Evolutionary conservation across 2,113 vertebrate genomes (phyloP).

Genomic region (Amblyopsis rosae): DNA sequence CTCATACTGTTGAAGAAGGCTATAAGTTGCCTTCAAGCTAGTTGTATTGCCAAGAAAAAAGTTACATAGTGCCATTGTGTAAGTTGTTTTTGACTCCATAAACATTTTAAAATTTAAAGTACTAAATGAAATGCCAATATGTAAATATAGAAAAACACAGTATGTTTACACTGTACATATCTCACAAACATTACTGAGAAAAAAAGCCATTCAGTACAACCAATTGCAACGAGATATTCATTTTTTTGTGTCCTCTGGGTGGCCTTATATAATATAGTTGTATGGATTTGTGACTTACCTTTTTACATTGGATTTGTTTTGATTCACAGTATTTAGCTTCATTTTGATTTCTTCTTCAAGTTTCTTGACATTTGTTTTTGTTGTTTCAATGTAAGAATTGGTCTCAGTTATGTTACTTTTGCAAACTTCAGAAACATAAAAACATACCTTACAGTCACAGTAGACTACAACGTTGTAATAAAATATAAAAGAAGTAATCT

Average conservation of each 20-base stretch:
- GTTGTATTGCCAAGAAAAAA: constrained; percentile 3
- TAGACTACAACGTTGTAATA: neutral
- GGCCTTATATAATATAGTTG: neutral
- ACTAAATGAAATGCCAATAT: neutral
- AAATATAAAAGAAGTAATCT: neutral
- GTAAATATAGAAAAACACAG: neutral
- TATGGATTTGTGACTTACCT: constrained; percentile 35
- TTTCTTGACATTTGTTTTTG: constrained; percentile 37
- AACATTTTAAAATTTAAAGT: neutral
- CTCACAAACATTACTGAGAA: no score
- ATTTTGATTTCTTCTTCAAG: constrained; percentile 58
- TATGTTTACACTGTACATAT: no score
- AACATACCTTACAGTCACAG: neutral
- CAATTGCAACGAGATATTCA: no score
- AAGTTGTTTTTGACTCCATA: no score
- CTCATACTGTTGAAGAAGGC: constrained; percentile 68
- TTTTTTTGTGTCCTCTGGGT: no score
- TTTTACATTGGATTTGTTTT: constrained; percentile 58
- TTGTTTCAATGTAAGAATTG: constrained; percentile 44
- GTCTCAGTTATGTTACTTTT: constrained; percentile 57
- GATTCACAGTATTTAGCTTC: constrained; percentile 55
- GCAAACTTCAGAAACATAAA: constrained; percentile 47
- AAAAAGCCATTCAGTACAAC: no score
- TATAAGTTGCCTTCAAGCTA: constrained; percentile 63
- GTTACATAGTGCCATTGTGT: no score